These are phyloP conservation scores for Ridgeia piscesae DNA, from an alignment of 1,140 invertebrate species.

Conservation along the genomic window DNA sequence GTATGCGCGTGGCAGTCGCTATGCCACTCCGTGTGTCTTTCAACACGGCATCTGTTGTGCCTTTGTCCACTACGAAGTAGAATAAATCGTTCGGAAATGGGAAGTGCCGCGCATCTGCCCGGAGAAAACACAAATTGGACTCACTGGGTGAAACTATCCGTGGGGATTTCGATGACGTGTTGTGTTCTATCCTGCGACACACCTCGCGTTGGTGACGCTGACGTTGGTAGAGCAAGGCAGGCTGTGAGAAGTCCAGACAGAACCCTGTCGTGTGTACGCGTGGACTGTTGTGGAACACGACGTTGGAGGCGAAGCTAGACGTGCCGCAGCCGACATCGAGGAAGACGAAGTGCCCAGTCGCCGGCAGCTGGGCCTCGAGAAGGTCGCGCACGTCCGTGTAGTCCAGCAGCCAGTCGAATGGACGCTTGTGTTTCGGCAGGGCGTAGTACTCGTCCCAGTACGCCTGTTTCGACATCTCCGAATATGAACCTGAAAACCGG, in stretches of 20 bases:
- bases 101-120: constrained; percentile 32
- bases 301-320: not conserved
- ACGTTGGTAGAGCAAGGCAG: not conserved
- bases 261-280: not conserved
- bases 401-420: not conserved
- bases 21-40: constrained; percentile 35
- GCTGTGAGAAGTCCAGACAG: not conserved
- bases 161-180: not conserved
- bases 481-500: not conserved
- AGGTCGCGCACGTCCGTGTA: not conserved
- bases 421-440: not conserved
- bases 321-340: not conserved
- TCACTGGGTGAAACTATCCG: not conserved
- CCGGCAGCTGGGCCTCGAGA: not conserved
- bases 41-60: constrained; percentile 43
- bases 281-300: not conserved
- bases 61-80: constrained; percentile 42
- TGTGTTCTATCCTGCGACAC: not conserved
- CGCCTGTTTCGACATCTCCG: not conserved
- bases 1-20: constrained; percentile 24
- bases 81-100: constrained; percentile 34
- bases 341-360: not conserved
- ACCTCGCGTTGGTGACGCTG: not conserved
- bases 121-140: not conserved
- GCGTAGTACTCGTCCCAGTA: not conserved